These are phyloP conservation scores for Aplocera efformata DNA, from an alignment of 2,888 invertebrate species.

Conservation along the genomic window DNA sequence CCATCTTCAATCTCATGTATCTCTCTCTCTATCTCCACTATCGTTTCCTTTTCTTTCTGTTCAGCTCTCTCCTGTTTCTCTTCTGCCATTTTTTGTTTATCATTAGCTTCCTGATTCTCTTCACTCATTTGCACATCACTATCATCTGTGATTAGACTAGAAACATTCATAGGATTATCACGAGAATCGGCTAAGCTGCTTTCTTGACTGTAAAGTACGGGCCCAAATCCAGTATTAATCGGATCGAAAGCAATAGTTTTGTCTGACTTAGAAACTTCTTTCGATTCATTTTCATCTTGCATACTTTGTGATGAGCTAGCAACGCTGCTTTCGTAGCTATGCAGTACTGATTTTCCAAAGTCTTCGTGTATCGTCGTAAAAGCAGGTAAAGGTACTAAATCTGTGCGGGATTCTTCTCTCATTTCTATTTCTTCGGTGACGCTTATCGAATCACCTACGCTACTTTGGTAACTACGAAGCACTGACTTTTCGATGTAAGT, in stretches of 20 bases:
- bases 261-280: too few species aligned
- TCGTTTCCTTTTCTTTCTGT: conserved; percentile 61
- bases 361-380: conserved; percentile 54
- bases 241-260: conserved; percentile 33
- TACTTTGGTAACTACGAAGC: conserved; percentile 59
- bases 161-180: conserved; percentile 34
- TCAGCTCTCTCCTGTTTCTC: conserved; percentile 33
- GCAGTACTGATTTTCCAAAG: conserved; percentile 55
- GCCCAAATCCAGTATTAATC: conserved; percentile 50
- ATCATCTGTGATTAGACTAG: conserved; percentile 66
- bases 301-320: conserved; percentile 40
- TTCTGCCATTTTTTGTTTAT: neutral
- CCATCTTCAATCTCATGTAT: conserved; percentile 68
- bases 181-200: conserved; percentile 47
- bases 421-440: conserved; percentile 34
- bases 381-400: conserved; percentile 42
- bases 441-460: conserved; percentile 43
- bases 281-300: conserved; percentile 20
- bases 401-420: conserved; percentile 23
- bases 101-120: conserved; percentile 26
- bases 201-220: conserved; percentile 51
- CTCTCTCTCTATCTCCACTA: conserved; percentile 69
- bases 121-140: conserved; percentile 55
- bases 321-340: conserved; percentile 49
- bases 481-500: conserved; percentile 55